Base-by-base conservation (phyloP, 2,797 vertebrate genomes). In the Melopsittacus undulatus region DNA sequence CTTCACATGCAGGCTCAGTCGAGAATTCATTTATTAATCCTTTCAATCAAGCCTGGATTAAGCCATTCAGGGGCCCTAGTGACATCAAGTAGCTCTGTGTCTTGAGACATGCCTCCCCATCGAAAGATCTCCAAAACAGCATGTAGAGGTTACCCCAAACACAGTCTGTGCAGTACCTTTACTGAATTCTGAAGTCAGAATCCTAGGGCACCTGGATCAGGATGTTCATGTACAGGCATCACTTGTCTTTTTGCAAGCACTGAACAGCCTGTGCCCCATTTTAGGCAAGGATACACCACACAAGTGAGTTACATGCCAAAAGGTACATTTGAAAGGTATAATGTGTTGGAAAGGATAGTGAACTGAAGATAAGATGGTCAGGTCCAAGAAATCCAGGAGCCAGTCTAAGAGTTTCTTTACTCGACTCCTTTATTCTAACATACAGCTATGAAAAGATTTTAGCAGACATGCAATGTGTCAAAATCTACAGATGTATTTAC, bases 1-100 rank as follows among this genome's bases (percentile, higher is more conserved):
- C 96, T 96, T 96, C 95, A 96, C 95, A 94, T 79, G 94, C 79
- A 93, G 95, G 95, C 97, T 96, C 96, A 97, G 97, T 97, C 96
- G 97, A 97, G 95, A 98, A 98, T 97, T 96, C 97, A 96, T 97
- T 96, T 97, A 97, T 96, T 98, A 98, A 98, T 98, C 97, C 98
- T 92, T 95, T 96, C 90, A 80, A 88, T 97, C 85, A 85, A 96
- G 94, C 86, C 83, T 88, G 95, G 95, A 97, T 97, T 96, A 97
- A 97, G 92, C 72, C 82, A 93, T 90, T 92, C 57, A 89, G 93
- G 82, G 83, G 83, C 80, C 94, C 61, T 3, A 17, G 57, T 54
- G 84, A 93, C 91, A 94, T 52, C 72, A 34, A 90, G 83, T 34
- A 93, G 92, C 87, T 95, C 85, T 27, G 69, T 59, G 76, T 42